Base-by-base conservation (phyloP, 2,797 vertebrate genomes). In the Sebastes minor region DNA sequence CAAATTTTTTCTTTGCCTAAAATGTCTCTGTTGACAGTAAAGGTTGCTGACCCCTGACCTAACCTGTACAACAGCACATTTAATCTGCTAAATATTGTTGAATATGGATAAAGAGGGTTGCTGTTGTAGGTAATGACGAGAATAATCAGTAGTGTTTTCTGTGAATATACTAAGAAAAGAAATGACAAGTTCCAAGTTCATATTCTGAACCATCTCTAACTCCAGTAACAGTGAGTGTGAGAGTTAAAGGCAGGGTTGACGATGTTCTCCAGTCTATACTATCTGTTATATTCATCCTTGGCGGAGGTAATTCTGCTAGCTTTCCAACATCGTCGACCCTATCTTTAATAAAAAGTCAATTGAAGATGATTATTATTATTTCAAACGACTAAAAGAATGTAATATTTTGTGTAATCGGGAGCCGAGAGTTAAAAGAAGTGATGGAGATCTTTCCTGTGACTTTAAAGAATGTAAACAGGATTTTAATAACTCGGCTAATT, bases 331-430 rank as follows among this genome's bases (percentile, higher is more conserved):
- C 38, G 38, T 16, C 38, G 38, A 16, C 38, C 38, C 38, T 42
- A 42, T 42, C 38, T 42, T 42, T 22, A 5, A 18, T 49, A 20
- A 49, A 49, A 64, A 53, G 35, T 71, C 23, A 59, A 9, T 13
- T 59, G 13, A 59, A 35, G 7, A 4, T 73, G 53, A 64, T 27
- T 53, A 61, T 9, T 13, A 23, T 20, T 20, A 6, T 53, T 80
- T 78, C 2, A 71, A 23, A 42, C 56, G 64, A 83, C 67, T 87
- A 22, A 76, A 72, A n/a, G 55, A 88, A 78, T 84, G 68, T 83
- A 27, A 5, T 71, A 13, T 28, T 42, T 42, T 59, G 16, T 65
- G 2, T 71, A 56, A 7, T 25, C 46, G 13, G 20, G 11, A 28
- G 11, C 30, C 27, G 60, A 35, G 38, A 59, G 32, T 33, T n/a